These are phyloP conservation scores for Sebastes alutus DNA, from an alignment of 2,797 vertebrate species.

Conservation along the genomic window DNA sequence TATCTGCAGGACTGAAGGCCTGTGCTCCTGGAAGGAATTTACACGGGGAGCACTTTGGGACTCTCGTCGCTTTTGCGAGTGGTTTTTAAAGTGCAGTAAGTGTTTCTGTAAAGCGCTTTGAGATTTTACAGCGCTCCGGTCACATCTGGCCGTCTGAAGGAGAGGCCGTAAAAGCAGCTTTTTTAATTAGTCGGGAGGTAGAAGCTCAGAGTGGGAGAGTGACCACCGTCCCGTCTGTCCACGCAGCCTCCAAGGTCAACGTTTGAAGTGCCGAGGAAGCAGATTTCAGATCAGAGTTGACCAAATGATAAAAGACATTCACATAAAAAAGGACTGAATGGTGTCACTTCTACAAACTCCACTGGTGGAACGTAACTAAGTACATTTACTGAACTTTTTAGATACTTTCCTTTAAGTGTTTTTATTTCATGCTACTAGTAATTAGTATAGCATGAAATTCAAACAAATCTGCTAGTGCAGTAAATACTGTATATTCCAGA, in stretches of 20 bases:
- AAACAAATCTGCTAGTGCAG: not conserved
- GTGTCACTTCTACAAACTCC: not conserved
- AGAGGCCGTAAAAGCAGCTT: constrained; percentile 56
- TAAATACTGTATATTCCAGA: not conserved
- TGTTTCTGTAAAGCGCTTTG: constrained; percentile 60
- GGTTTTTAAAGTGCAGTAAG: constrained; percentile 57
- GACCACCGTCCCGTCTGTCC: constrained; percentile 32
- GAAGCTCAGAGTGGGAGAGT: constrained; percentile 31
- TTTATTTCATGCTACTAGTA: too few relatives aligned
- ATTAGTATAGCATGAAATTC: too few relatives aligned
- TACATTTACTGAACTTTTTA: not conserved
- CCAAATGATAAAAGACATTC: not conserved
- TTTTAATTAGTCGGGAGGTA: constrained; percentile 61
- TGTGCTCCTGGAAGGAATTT: constrained; percentile 11
- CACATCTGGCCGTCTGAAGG: constrained; percentile 70
- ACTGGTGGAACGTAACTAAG: not conserved
- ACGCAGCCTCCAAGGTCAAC: constrained; percentile 32
- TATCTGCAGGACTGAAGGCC: constrained; percentile 2
- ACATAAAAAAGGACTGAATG: not conserved
- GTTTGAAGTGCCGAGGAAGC: constrained; percentile 27
- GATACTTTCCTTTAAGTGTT: not conserved
- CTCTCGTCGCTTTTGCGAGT: constrained; percentile 3
- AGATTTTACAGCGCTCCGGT: constrained; percentile 61
- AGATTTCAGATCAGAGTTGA: not conserved
- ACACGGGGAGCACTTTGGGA: not conserved